Evolutionary conservation across 2,888 invertebrate species (phyloP), one percentile per base, ranked within the genome.

Genomic region (Eutolmus rufibarbis): DNA sequence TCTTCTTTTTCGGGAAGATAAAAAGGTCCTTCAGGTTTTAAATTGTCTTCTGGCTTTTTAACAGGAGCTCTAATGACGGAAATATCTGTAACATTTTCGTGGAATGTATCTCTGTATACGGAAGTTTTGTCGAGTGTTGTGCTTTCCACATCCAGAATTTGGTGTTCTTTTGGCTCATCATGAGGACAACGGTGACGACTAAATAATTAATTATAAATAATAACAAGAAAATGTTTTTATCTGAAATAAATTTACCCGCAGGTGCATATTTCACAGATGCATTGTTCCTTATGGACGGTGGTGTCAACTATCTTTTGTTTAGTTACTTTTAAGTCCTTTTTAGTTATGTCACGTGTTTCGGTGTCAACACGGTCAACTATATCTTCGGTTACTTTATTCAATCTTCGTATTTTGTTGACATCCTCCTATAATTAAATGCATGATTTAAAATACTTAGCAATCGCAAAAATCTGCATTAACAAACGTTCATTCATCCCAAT

Each of bases 261-360:
- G 91, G 97, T 97, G 92, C 97, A 97, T 89, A 97, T 95, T 93
- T 97, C 97, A 92, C 97, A 97, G 91, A 97, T 97, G 92, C 97
- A 97, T 92, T 96, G 96, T 91, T 97, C 97, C 91, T 96, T 96
- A 89, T 93, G 92, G 3, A 56, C 34, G 2, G 28, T 31, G 7
- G 28, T 31, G 19, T 51, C 51, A 7, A 56, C 34, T 51, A 93
- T 93, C 90, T 93, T 92, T 74, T 92, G 89, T 86, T 79, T 89
- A 88, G 88, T 91, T 87, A 92, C 90, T 90, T 88, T 89, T 89
- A 87, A 90, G 74, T 89, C 90, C 92, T 92, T 76, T 76, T 37
- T 46, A 23, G 40, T 78, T n/a, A 7, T 81, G 31, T 51, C 28
- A 81, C 46, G 51, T n/a, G 14, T 43, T 46, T 81, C 28, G 9